phyloP scores from a whole-genome alignment of 2,888 invertebrate genomes.

The Prosopocoilus inquinatus region DNA sequence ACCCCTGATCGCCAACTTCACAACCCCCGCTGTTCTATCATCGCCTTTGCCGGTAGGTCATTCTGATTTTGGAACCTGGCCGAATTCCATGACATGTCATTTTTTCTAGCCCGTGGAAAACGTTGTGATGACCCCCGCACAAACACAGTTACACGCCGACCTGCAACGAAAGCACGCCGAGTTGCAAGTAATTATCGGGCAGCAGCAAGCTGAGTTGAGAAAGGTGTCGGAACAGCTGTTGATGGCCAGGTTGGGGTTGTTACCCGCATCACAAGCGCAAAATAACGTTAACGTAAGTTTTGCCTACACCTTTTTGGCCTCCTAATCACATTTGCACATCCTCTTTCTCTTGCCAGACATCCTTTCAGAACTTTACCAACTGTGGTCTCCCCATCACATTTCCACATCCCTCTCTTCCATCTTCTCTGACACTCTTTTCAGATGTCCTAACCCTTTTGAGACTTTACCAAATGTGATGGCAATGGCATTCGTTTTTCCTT shows the following conservation, averaged over 20 bases:
- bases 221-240: slow-evolving; percentile 84
- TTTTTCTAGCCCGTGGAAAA: slow-evolving; percentile 40
- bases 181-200: slow-evolving; percentile 77
- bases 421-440: no score
- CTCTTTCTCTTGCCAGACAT: not conserved
- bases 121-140: slow-evolving; percentile 57
- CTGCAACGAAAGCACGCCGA: slow-evolving; percentile 81
- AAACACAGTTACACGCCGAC: slow-evolving; percentile 67
- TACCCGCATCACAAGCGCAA: slow-evolving; percentile 41
- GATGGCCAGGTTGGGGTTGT: slow-evolving; percentile 75
- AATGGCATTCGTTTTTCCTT: no score
- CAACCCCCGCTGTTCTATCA: slow-evolving; percentile 50
- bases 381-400: no score
- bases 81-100: not conserved
- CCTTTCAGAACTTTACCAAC: no score
- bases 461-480: no score
- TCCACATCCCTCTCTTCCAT: no score
- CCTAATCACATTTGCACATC: not conserved
- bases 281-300: not conserved
- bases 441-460: no score
- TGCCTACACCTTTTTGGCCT: not conserved
- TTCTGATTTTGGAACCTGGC: not conserved
- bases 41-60: slow-evolving; percentile 46
- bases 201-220: slow-evolving; percentile 82
- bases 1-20: slow-evolving; percentile 55